Conservation (phyloP, 2,113 vertebrate genomes). For the Cottus gobio region DNA sequence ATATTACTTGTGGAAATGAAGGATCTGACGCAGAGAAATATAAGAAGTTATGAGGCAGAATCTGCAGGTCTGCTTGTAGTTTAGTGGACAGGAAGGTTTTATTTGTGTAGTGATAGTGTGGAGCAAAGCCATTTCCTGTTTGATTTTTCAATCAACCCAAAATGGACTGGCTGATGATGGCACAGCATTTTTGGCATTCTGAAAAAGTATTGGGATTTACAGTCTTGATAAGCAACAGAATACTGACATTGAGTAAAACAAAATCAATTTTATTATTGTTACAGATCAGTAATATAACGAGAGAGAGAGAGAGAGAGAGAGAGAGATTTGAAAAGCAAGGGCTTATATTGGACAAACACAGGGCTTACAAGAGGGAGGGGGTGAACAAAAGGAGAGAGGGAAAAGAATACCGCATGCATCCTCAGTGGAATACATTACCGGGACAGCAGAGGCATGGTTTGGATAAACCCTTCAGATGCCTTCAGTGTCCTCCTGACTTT, state of each 20-base stretch:
- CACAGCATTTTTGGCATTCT: constrained; percentile 10
- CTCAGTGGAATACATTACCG: constrained; percentile 76
- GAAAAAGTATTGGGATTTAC: constrained; percentile 23
- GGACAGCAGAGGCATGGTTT: constrained; percentile 70
- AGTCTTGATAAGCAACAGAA: constrained; percentile 30
- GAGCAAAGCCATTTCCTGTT: constrained; percentile 3
- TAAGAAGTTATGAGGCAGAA: constrained; percentile 54
- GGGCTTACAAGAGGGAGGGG: constrained; percentile 11
- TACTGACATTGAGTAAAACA: constrained; percentile 13
- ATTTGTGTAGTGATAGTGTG: constrained; percentile 10
- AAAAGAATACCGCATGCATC: constrained; percentile 65
- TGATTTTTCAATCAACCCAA: constrained; percentile 30
- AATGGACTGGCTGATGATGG: constrained; percentile 14
- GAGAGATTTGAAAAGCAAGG: constrained; percentile 37
- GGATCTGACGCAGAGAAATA: constrained; percentile 5
- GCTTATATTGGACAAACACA: constrained; percentile 42
- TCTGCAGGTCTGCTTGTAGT: constrained; percentile 44
- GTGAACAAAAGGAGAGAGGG: constrained; percentile 24
- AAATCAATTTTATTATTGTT: constrained; percentile 36
- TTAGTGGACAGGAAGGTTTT: constrained; percentile 4
- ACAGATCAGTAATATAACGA: constrained; percentile 25
- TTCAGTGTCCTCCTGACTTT: constrained; percentile 83
- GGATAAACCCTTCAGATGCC: constrained; percentile 80
- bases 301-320: background rate
- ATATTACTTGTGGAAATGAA: constrained; percentile 49